Evolutionary conservation across 1,140 invertebrate genomes (phyloP).

Genomic region (Diuraphis noxia): DNA sequence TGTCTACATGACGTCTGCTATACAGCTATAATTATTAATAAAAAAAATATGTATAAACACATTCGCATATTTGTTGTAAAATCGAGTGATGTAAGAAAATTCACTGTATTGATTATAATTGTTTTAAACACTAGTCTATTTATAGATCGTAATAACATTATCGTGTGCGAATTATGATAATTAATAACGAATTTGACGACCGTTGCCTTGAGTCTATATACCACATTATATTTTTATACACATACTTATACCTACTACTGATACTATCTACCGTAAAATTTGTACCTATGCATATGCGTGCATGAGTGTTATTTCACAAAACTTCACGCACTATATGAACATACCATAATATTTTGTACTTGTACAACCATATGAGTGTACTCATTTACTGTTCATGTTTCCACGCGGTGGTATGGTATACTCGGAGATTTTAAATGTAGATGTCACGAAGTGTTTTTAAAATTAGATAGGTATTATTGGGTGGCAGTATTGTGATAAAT

Average conservation of each 20-base stretch:
- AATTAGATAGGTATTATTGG: no score
- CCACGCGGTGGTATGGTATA: not conserved
- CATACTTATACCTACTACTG: no score
- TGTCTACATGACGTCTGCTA: not conserved
- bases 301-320: not conserved
- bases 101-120: not conserved
- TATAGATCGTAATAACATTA: not conserved
- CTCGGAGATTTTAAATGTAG: not conserved
- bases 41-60: not conserved
- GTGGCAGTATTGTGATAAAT: no score
- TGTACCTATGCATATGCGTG: not conserved
- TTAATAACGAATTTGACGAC: not conserved
- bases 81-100: not conserved
- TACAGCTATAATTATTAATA: not conserved
- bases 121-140: not conserved
- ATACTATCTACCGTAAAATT: not conserved
- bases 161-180: not conserved
- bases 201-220: conserved; percentile 1
- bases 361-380: not conserved
- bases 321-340: not conserved
- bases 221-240: not conserved
- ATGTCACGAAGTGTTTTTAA: not conserved
- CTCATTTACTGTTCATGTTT: not conserved
- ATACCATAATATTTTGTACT: not conserved
- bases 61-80: not conserved